Base-by-base conservation (phyloP, 2,797 vertebrate genomes). In the Scyliorhinus canicula region DNA sequence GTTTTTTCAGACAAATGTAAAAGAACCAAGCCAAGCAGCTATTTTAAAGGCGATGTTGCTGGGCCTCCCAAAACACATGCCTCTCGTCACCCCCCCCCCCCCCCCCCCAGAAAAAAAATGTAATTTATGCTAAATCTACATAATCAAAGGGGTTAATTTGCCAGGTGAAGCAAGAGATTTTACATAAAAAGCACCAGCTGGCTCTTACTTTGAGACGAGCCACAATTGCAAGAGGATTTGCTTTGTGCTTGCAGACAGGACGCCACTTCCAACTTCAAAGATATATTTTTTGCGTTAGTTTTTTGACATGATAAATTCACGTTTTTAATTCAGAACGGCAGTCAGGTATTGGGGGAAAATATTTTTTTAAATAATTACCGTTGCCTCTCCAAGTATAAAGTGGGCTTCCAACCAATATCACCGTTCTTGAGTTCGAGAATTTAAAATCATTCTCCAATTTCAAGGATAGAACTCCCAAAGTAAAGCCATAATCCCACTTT, bases 131-230 rank as follows among this genome's bases (percentile, higher is more conserved):
- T 94, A 94, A 94, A 93, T 93, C 93, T 94, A 74, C 93, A 94
- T 94, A 94, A 94, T 94, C 93, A 94, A 94, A 94, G 93, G 93
- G 93, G 93, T 94, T 94, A 94, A 94, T 94, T 94, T 69, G 93
- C 67, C 93, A 94, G 93, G 93, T 94, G 93, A 94, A 74, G 67
- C 93, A 94, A 71, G 93, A 94, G 93, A 28, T 69, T 74, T 94
- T 52, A 94, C 47, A 94, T 52, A 47, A 94, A 94, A 94, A 71
- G 67, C 67, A 74, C 93, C 93, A 94, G 93, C 65, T 94, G 93
- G 67, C 93, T 52, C 67, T 94, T 31, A 74, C 93, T 94, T 94
- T 94, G 93, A 74, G 67, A 8, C 55, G 71, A 74, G 55, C 52
- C 47, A 52, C 65, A 69, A 93, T 93, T 31, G 31, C 67, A n/a